Evolutionary conservation across 2,113 vertebrate genomes (phyloP).

Genomic region (Piprites chloris): DNA sequence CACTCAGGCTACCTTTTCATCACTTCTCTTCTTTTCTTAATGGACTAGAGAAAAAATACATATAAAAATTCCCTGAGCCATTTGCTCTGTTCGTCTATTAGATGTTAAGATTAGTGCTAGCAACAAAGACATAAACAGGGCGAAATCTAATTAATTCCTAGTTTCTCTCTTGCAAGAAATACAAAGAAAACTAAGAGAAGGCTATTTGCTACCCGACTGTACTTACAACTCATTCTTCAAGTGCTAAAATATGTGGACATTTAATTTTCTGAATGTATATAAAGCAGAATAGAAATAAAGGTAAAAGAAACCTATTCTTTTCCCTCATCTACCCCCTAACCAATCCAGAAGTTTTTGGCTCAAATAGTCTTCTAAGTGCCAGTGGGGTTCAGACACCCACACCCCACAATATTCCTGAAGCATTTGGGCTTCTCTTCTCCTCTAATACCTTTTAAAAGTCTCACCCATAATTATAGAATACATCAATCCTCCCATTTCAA

Average conservation of each 20-base stretch:
- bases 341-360: background rate
- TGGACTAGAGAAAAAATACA: background rate
- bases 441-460: background rate
- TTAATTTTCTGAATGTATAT: background rate
- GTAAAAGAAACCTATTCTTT: background rate
- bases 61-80: background rate
- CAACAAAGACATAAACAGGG: background rate
- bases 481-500: background rate
- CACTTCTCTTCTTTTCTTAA: slow-evolving; percentile 16
- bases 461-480: background rate
- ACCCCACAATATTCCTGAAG: background rate
- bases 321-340: background rate
- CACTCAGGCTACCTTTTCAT: background rate
- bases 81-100: slow-evolving; percentile 19
- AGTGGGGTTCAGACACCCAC: background rate
- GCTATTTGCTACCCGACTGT: background rate
- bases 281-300: background rate
- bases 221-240: background rate
- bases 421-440: background rate
- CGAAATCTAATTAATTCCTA: slow-evolving; percentile 20
- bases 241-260: background rate
- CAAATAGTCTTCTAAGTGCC: background rate
- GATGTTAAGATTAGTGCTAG: slow-evolving; percentile 2
- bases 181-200: background rate
- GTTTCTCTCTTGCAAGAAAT: background rate